A percentile compares a stretch with the other conserved stretches of the same genome.
Evolutionary conservation across 2,113 vertebrate species (phyloP).

Genomic region (Irena cyanogastra): DNA sequence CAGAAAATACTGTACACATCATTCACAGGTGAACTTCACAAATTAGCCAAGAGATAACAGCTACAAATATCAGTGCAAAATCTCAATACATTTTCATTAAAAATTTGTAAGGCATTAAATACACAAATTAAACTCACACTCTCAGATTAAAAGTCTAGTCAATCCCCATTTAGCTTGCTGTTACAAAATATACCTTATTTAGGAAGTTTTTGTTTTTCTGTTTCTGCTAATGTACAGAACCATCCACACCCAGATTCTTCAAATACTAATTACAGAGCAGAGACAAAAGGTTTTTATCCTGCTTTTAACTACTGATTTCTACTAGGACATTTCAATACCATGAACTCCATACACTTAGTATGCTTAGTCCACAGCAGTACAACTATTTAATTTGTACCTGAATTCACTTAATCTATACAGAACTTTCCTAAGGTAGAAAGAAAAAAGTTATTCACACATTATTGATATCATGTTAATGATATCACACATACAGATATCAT

Average conservation of each 20-base stretch:
- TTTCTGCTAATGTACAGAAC: background rate
- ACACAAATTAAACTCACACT: background rate
- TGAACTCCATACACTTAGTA: background rate
- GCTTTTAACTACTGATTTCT: background rate
- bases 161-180: background rate
- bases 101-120: background rate
- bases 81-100: background rate
- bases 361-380: background rate
- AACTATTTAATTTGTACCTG: background rate
- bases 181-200: background rate
- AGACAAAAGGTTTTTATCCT: background rate
- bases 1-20: background rate
- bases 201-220: background rate
- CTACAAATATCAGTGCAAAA: background rate
- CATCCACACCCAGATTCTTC: background rate
- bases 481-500: background rate
- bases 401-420: background rate
- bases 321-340: background rate
- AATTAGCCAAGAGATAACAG: background rate
- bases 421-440: background rate
- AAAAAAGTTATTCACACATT: background rate
- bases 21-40: background rate
- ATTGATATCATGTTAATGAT: background rate
- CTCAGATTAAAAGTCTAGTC: background rate
- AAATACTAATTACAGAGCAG: background rate